Evolutionary conservation across 2,888 invertebrate genomes (phyloP).

Genomic region (Biston betularia): DNA sequence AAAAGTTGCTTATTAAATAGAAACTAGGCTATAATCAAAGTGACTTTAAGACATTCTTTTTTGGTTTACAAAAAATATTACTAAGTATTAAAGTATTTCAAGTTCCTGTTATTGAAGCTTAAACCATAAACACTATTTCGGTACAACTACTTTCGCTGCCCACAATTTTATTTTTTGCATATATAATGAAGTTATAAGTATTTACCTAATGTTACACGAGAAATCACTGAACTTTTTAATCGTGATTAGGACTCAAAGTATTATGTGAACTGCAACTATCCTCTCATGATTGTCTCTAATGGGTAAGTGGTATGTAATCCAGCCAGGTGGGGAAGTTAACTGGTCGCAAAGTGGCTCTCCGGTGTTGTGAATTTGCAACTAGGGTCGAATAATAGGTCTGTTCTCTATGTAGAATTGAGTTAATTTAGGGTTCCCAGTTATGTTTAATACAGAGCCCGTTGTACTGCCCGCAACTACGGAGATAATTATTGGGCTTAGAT

Average conservation of each 20-base stretch:
- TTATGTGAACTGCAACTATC: conserved; percentile 53
- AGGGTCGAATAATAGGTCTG: conserved; percentile 65
- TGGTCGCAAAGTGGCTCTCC: conserved; percentile 54
- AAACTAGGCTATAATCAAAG: too few species aligned
- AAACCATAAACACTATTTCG: too few species aligned
- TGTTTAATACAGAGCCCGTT: neutral
- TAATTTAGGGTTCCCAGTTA: conserved; percentile 53
- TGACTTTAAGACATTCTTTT: too few species aligned
- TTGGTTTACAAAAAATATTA: too few species aligned
- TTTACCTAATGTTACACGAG: too few species aligned
- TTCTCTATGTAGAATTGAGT: conserved; percentile 33
- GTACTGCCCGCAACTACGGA: too few species aligned
- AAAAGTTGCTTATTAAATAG: too few species aligned
- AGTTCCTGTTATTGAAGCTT: too few species aligned
- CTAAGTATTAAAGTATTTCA: too few species aligned
- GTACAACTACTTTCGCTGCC: too few species aligned
- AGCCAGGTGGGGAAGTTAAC: conserved; percentile 64
- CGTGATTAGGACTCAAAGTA: conserved; percentile 3
- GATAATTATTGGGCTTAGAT: neutral
- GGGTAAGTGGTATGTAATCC: conserved; percentile 56
- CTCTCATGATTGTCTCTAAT: conserved; percentile 13
- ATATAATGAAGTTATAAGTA: too few species aligned
- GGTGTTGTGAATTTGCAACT: conserved; percentile 56
- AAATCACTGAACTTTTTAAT: neutral
- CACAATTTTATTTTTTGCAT: too few species aligned